A percentile compares a stretch with the other conserved stretches of the same genome.
These are phyloP conservation scores for Echiichthys vipera DNA, from an alignment of 2,797 vertebrate genomes.

Conservation along the genomic window DNA sequence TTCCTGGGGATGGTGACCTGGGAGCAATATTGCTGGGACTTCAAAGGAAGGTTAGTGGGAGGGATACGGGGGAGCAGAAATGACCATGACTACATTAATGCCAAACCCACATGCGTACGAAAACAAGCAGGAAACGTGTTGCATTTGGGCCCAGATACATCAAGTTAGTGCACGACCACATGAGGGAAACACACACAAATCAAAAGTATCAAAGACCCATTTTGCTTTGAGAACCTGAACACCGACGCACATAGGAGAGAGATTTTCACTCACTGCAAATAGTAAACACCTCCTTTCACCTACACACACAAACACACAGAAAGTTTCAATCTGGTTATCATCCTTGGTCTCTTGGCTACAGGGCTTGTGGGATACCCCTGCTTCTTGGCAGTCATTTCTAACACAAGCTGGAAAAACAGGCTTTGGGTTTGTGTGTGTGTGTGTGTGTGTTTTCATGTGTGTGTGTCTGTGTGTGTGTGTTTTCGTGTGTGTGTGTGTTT, in stretches of 20 bases:
- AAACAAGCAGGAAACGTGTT: slow-evolving; percentile 25
- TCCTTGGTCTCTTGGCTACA: slow-evolving; percentile 77
- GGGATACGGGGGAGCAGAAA: slow-evolving; percentile 41
- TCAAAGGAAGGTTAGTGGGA: slow-evolving; percentile 65
- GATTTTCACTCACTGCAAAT: slow-evolving; percentile 9
- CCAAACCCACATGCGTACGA: slow-evolving; percentile 26
- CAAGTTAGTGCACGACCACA: background rate
- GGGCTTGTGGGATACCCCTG: slow-evolving; percentile 85
- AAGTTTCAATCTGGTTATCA: slow-evolving; percentile 82
- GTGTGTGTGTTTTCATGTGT: no score
- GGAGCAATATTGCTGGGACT: slow-evolving; percentile 62
- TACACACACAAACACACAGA: slow-evolving; percentile 42
- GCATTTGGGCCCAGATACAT: slow-evolving; percentile 7
- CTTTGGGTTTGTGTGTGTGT: slow-evolving; percentile 40
- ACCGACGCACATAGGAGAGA: slow-evolving; percentile 8
- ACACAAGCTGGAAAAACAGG: slow-evolving; percentile 76
- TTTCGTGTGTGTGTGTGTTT: slow-evolving; percentile 29
- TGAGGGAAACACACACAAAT: slow-evolving; percentile 5
- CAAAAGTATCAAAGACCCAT: background rate
- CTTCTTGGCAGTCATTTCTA: slow-evolving; percentile 80
- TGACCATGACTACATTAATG: slow-evolving; percentile 46
- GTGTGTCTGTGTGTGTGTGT: slow-evolving; percentile 28
- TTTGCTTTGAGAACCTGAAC: slow-evolving; percentile 6
- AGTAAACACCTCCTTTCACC: slow-evolving; percentile 28
- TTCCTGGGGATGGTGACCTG: slow-evolving; percentile 55